A percentile compares a stretch with the other conserved stretches of the same genome.
Conservation (phyloP, 1,140 invertebrate genomes). For the Lordiphosa stackelbergi region DNA sequence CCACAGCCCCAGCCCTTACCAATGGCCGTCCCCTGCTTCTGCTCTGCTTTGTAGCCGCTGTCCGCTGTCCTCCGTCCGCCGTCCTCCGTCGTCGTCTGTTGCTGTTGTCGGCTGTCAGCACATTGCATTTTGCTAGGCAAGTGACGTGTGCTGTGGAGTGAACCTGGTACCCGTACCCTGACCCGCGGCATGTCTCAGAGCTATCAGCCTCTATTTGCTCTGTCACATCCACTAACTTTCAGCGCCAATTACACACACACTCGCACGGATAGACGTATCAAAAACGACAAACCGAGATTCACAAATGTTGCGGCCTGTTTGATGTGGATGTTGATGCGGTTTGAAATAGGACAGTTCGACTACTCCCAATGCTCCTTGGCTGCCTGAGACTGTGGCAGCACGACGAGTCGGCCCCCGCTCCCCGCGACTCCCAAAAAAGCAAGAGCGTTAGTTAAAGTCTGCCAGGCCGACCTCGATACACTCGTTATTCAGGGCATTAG, state of each 20-base stretch:
- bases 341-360: conserved; percentile 14
- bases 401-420: background rate
- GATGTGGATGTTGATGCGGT: conserved; percentile 31
- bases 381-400: background rate
- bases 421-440: too few relatives aligned
- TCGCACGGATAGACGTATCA: conserved; percentile 4
- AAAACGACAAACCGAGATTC: conserved; percentile 29
- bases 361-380: background rate
- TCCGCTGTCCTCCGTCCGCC: conserved; percentile 16
- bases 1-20: conserved; percentile 9
- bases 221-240: conserved; percentile 63
- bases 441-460: too few relatives aligned
- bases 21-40: background rate
- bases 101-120: conserved; percentile 60
- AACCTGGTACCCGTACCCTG: conserved; percentile 19
- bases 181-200: conserved; percentile 44
- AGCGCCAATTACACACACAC: conserved; percentile 47
- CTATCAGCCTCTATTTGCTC: conserved; percentile 61
- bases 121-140: conserved; percentile 43
- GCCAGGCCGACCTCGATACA: too few relatives aligned
- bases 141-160: conserved; percentile 53
- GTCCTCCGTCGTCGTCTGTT: conserved; percentile 32
- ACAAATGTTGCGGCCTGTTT: conserved; percentile 43
- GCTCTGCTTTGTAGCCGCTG: background rate
- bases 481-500: too few relatives aligned